A percentile compares a stretch with the other conserved stretches of the same genome.
phyloP scores from a whole-genome alignment of 2,113 vertebrate genomes.

The Spermophilus dauricus region DNA sequence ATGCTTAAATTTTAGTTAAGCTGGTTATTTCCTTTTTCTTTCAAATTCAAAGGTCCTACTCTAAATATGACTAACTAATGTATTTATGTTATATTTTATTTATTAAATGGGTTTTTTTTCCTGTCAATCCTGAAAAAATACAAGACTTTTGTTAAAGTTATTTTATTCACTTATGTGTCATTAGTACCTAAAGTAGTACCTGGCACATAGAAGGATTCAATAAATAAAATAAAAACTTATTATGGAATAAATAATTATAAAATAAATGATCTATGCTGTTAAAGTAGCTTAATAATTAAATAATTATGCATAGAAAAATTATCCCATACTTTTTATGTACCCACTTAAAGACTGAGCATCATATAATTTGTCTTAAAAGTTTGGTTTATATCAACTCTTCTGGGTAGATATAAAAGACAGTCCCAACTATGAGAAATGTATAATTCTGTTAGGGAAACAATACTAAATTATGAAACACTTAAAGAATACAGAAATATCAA shows the following conservation, averaged over 20 bases:
- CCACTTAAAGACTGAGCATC: neutral
- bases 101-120: constrained; percentile 47
- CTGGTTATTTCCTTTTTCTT: neutral
- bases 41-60: neutral
- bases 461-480: neutral
- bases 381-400: neutral
- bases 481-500: neutral
- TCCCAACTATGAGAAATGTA: neutral
- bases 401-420: neutral
- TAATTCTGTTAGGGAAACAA: neutral
- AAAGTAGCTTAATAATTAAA: neutral
- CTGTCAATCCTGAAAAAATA: neutral
- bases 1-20: neutral
- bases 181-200: neutral
- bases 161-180: neutral
- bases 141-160: neutral
- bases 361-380: neutral
- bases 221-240: constrained; percentile 32
- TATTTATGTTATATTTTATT: neutral
- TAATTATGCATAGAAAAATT: neutral
- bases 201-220: neutral
- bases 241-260: constrained; percentile 10
- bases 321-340: neutral
- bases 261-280: neutral
- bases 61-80: neutral